phyloP scores from a whole-genome alignment of 2,888 invertebrate genomes.

The Sarcophaga subvicina region DNA sequence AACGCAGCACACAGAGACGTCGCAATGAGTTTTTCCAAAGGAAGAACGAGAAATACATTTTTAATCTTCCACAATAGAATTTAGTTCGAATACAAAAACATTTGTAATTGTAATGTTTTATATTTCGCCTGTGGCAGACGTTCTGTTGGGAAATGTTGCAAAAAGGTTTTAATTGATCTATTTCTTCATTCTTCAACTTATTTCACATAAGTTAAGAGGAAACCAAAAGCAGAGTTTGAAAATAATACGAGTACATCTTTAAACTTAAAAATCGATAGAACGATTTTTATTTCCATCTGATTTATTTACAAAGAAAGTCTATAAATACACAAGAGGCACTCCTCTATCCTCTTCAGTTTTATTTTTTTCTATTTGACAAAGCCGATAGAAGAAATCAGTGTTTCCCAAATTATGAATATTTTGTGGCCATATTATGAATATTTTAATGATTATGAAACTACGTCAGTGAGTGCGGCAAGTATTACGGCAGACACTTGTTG shows the following conservation, averaged over 20 bases:
- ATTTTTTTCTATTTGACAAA: not conserved
- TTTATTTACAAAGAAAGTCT: slow-evolving; percentile 41
- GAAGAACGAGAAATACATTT: too few species aligned
- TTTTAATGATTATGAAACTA: not conserved
- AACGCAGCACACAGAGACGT: too few species aligned
- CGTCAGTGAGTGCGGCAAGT: slow-evolving; percentile 4
- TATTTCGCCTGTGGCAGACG: not conserved
- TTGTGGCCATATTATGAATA: not conserved
- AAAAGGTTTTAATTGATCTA: not conserved
- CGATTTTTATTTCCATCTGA: slow-evolving; percentile 37
- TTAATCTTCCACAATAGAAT: too few species aligned
- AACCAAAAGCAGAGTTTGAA: not conserved
- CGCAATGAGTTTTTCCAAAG: too few species aligned
- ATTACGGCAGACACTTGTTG: slow-evolving; percentile 18
- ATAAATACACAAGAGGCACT: slow-evolving; percentile 4
- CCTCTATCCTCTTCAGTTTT: not conserved
- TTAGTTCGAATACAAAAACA: too few species aligned
- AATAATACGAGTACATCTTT: not conserved
- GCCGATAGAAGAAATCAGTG: slow-evolving; percentile 7
- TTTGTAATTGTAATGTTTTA: not conserved
- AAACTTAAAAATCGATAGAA: slow-evolving; percentile 26
- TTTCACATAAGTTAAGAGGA: not conserved
- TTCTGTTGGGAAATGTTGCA: not conserved
- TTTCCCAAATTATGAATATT: slow-evolving; percentile 21
- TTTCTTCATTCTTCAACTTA: not conserved